phyloP scores from a whole-genome alignment of 2,888 invertebrate species.

The Troides helena region DNA sequence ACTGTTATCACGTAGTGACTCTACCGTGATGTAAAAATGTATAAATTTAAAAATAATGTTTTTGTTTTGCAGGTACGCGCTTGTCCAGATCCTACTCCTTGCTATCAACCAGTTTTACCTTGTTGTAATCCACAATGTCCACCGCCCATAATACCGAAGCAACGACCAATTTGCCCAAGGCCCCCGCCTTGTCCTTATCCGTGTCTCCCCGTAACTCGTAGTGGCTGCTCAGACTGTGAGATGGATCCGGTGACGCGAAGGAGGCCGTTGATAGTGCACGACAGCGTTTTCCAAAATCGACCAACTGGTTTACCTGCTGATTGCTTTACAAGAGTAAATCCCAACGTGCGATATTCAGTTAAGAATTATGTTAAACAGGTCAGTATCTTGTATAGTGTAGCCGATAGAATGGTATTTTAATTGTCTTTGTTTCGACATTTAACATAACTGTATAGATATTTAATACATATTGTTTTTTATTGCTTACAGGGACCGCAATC shows the following conservation, averaged over 20 bases:
- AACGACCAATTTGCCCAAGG: constrained; percentile 70
- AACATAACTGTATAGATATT: background rate
- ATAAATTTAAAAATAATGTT: background rate
- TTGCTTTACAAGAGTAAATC: constrained; percentile 49
- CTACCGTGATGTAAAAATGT: background rate
- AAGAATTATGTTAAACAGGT: constrained; percentile 62
- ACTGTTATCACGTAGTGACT: background rate
- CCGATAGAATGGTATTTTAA: background rate
- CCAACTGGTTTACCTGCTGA: constrained; percentile 55
- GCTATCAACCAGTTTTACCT: constrained; percentile 68
- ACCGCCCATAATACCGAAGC: constrained; percentile 73
- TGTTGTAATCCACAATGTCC: constrained; percentile 77
- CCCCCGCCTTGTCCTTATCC: constrained; percentile 70
- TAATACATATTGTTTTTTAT: background rate
- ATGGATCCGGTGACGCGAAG: constrained; percentile 80
- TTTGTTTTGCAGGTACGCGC: constrained; percentile 54
- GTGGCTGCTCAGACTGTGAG: constrained; percentile 64
- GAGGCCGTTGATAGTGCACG: constrained; percentile 79
- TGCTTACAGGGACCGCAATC: constrained; percentile 55
- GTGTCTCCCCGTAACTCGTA: constrained; percentile 70
- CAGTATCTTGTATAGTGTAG: constrained; percentile 21
- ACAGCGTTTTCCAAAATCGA: constrained; percentile 69
- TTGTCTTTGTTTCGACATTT: background rate
- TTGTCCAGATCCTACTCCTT: constrained; percentile 66
- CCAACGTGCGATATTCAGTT: constrained; percentile 58